phyloP scores from a whole-genome alignment of 2,888 invertebrate genomes.

The Sepioteuthis lessoniana region DNA sequence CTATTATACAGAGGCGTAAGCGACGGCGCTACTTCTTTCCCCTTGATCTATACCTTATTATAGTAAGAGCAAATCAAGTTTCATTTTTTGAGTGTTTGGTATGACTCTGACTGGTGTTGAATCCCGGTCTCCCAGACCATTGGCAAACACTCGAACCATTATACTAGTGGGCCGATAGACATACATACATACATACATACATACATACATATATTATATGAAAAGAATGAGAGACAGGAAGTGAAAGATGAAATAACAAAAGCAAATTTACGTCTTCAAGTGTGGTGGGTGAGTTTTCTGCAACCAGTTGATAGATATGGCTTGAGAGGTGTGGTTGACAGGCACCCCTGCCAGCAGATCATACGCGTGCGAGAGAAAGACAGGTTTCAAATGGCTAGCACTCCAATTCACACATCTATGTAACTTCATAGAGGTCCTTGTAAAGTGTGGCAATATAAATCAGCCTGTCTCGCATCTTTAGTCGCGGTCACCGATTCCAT shows the following conservation, averaged over 20 bases:
- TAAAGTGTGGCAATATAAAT: constrained; percentile 16
- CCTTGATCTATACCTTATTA: too few relatives aligned
- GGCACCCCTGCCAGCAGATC: background rate
- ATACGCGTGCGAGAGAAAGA: background rate
- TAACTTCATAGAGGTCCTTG: background rate
- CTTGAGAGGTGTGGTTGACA: background rate
- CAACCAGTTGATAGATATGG: too few relatives aligned
- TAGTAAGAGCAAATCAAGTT: too few relatives aligned
- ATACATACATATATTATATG: background rate
- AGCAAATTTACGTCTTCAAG: too few relatives aligned
- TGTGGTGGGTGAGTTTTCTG: too few relatives aligned
- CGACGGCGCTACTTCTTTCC: too few relatives aligned
- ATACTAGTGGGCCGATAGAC: too few relatives aligned
- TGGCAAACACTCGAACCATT: too few relatives aligned
- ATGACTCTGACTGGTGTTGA: too few relatives aligned
- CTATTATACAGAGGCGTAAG: too few relatives aligned
- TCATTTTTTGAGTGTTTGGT: too few relatives aligned
- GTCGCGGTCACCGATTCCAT: constrained; percentile 17
- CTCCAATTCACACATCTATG: constrained; percentile 19
- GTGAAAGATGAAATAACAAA: background rate
- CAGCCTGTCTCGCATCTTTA: background rate
- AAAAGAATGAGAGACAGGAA: background rate
- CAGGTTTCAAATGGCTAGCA: background rate
- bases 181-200: background rate
- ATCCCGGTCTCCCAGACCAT: too few relatives aligned